Evolutionary conservation across 2,888 invertebrate genomes (phyloP), one percentile per base, ranked within the genome.

Genomic region (Hyppa rectilinea): DNA sequence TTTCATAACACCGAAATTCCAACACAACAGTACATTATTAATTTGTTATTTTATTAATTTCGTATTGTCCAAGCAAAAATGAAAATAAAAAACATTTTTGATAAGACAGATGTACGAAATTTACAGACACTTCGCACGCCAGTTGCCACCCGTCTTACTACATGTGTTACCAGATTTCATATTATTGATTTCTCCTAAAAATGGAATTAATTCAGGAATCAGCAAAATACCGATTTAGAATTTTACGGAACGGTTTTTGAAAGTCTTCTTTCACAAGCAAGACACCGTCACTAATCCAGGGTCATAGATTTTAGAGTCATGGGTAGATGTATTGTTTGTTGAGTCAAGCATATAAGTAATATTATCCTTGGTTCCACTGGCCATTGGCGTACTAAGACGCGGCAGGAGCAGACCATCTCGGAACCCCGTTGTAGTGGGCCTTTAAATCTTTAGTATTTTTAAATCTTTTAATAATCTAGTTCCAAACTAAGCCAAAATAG

Each of bases 51-150:
- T 55, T 20, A 58, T 26, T 58, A 53, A 75, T 66, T 69, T 58
- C 49, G 75, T 50, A 60, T 47, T 40, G 55, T 52, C 56, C 59
- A 36, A 52, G 67, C 53, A 53, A 74, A 73, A 56, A 60, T 58
- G 58, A 64, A 72, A 56, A 71, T 67, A 72, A 66, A 69, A 70
- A 72, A 70, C 71, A 80, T 83, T 75, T 77, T 81, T 67, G 56
- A 71, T 71, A 59, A 58, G 53, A 78, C 53, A 81, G 55, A 47
- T 47, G 47, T 10, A 61, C 45, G 23, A 62, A 52, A 61, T 74
- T 61, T 29, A 36, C 26, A 29, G 68, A 71, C 71, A 71, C 68
- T 76, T 76, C 36, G 47, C 29, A 71, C n/a, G 58, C 45, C 71
- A 78, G 75, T 75, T 75, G 49, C 75, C 75, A 74, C 63, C 74